These are phyloP conservation scores for Euzetes globulus DNA, from an alignment of 2,888 invertebrate species.

Conservation along the genomic window DNA sequence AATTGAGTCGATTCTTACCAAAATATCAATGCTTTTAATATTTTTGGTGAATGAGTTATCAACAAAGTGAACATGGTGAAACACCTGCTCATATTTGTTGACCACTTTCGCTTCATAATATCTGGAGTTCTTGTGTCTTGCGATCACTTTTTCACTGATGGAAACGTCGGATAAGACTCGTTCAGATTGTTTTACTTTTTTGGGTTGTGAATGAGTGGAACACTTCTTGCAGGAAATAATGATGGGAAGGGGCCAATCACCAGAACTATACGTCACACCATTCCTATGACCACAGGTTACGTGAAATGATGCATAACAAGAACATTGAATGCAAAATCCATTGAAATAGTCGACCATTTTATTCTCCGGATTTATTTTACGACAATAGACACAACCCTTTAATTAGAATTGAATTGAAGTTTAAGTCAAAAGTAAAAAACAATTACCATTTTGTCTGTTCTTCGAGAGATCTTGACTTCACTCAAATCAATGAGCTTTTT, in stretches of 20 bases:
- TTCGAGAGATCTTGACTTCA: constrained; percentile 43
- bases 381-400: constrained; percentile 42
- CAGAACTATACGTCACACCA: constrained; percentile 51
- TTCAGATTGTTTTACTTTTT: not conserved
- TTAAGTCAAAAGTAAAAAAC: not conserved
- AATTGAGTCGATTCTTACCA: constrained; percentile 46
- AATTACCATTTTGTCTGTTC: constrained; percentile 39
- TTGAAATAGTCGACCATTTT: constrained; percentile 32
- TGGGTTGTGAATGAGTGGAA: not conserved
- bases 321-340: constrained; percentile 53
- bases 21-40: constrained; percentile 54
- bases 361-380: constrained; percentile 37
- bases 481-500: constrained; percentile 47
- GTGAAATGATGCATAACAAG: constrained; percentile 54
- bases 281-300: constrained; percentile 56
- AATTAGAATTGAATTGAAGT: not conserved
- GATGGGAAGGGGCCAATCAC: constrained; percentile 48
- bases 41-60: constrained; percentile 57
- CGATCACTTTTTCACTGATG: constrained; percentile 53
- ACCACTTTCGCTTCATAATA: constrained; percentile 55
- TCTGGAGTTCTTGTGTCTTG: constrained; percentile 56
- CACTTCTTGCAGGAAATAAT: constrained; percentile 28
- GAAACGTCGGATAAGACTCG: constrained; percentile 44
- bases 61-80: constrained; percentile 58
- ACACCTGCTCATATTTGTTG: constrained; percentile 50